These are phyloP conservation scores for Drosophila punjabiensis DNA, from an alignment of 1,140 invertebrate genomes.

Conservation along the genomic window DNA sequence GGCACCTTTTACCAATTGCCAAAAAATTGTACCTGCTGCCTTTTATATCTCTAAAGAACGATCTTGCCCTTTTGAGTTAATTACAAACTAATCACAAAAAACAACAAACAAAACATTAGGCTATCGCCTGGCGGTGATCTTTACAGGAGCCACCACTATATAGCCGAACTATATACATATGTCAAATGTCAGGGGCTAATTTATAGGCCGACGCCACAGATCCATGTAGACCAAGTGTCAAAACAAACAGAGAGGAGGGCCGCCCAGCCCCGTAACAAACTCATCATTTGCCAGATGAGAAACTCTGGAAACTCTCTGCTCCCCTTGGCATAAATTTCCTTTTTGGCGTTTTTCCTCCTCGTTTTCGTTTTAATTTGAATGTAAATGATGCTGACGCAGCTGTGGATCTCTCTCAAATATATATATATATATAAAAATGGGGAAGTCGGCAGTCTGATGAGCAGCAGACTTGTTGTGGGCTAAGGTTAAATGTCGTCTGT, in stretches of 20 bases:
- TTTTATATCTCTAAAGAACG: slow-evolving; percentile 27
- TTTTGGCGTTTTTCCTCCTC: slow-evolving; percentile 56
- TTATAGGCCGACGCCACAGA: slow-evolving; percentile 71
- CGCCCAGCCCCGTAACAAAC: slow-evolving; percentile 52
- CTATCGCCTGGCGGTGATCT: slow-evolving; percentile 66
- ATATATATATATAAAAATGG: not conserved
- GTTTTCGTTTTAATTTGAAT: slow-evolving; percentile 80
- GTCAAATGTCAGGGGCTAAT: slow-evolving; percentile 70
- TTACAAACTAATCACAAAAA: slow-evolving; percentile 80
- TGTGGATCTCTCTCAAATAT: slow-evolving; percentile 20
- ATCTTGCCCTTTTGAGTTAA: slow-evolving; percentile 60
- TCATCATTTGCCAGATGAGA: slow-evolving; percentile 50
- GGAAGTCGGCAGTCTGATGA: slow-evolving; percentile 34
- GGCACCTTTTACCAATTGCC: slow-evolving; percentile 60
- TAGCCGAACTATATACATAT: slow-evolving; percentile 37
- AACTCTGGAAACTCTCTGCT: slow-evolving; percentile 12
- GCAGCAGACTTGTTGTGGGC: slow-evolving; percentile 41
- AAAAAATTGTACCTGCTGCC: slow-evolving; percentile 32
- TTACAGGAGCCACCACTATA: slow-evolving; percentile 50
- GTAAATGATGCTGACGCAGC: slow-evolving; percentile 79
- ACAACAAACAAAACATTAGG: slow-evolving; percentile 78
- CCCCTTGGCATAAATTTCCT: slow-evolving; percentile 78
- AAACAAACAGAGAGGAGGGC: slow-evolving; percentile 65
- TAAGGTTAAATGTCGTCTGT: slow-evolving; percentile 78
- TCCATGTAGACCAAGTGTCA: slow-evolving; percentile 75